Conservation (phyloP, 1,140 invertebrate species). For the Lasioglossum baleicum region DNA sequence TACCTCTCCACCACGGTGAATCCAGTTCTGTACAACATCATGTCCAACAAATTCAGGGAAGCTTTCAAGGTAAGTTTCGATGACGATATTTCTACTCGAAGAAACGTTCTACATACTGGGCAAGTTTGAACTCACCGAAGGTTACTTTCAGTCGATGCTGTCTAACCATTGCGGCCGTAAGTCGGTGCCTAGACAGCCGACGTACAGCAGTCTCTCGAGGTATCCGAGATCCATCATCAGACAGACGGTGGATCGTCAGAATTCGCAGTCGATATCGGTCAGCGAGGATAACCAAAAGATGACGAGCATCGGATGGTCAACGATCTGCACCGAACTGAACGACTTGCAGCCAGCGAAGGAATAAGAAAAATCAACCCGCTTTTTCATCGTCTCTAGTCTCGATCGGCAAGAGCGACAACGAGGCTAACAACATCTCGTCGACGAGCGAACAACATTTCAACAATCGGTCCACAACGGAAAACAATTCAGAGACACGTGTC, state of each 20-base stretch:
- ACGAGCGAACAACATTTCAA: conserved; percentile 80
- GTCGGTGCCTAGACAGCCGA: conserved; percentile 56
- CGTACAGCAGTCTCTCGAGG: conserved; percentile 71
- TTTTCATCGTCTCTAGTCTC: conserved; percentile 67
- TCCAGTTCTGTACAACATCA: conserved; percentile 92
- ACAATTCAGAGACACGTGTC: too few relatives aligned
- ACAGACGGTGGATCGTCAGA: conserved; percentile 40
- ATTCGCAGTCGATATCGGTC: conserved; percentile 67
- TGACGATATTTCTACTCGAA: neutral
- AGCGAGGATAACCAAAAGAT: conserved; percentile 72
- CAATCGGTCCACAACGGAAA: too few relatives aligned
- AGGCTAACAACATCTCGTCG: conserved; percentile 65
- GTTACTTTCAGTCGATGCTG: conserved; percentile 73
- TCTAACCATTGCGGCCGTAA: conserved; percentile 74
- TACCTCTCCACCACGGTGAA: conserved; percentile 89
- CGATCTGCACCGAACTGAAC: conserved; percentile 24
- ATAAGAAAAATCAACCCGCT: neutral
- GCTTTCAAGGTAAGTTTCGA: conserved; percentile 86
- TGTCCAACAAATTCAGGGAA: conserved; percentile 92
- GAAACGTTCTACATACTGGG: too few relatives aligned
- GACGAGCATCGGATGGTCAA: neutral
- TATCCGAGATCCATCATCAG: conserved; percentile 60
- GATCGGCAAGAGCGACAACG: conserved; percentile 69
- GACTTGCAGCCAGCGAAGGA: neutral
- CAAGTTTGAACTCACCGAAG: neutral